These are phyloP conservation scores for Brienomyrus brachyistius DNA, from an alignment of 2,113 vertebrate genomes.

Conservation along the genomic window DNA sequence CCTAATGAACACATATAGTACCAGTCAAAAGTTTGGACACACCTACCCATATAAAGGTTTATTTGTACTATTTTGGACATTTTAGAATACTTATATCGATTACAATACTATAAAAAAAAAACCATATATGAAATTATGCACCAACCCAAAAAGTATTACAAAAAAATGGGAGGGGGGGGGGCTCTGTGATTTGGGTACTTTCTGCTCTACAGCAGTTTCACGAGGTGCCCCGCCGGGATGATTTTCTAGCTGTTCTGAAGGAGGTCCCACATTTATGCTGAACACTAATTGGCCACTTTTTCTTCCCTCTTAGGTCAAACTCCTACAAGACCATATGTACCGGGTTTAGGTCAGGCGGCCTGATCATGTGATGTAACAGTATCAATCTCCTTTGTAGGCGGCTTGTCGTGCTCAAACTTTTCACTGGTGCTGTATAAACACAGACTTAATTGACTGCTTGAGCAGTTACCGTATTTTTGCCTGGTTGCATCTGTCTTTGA, in stretches of 20 bases:
- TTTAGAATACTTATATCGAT: no score
- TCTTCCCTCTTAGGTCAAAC: background rate
- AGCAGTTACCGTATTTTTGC: background rate
- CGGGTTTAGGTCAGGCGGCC: background rate
- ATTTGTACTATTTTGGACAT: no score
- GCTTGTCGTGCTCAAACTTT: background rate
- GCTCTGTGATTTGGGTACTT: background rate
- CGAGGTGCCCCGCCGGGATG: no score
- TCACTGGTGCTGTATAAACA: background rate
- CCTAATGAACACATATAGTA: no score
- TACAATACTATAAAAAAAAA: no score
- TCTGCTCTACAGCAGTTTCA: background rate
- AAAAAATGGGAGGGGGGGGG: background rate
- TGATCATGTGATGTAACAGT: background rate
- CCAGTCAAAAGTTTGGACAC: background rate
- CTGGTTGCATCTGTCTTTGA: background rate
- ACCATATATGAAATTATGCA: background rate
- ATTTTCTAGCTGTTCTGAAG: background rate
- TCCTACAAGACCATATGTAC: background rate
- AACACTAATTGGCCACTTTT: background rate
- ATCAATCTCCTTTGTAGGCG: background rate
- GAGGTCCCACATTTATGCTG: background rate
- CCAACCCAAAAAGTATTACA: background rate
- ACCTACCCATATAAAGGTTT: no score
- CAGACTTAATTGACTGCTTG: background rate